Percentiles rank a stretch among this genome's conserved stretches.
Conservation (phyloP, 2,113 vertebrate genomes). For the Gasterosteus aculeatus region DNA sequence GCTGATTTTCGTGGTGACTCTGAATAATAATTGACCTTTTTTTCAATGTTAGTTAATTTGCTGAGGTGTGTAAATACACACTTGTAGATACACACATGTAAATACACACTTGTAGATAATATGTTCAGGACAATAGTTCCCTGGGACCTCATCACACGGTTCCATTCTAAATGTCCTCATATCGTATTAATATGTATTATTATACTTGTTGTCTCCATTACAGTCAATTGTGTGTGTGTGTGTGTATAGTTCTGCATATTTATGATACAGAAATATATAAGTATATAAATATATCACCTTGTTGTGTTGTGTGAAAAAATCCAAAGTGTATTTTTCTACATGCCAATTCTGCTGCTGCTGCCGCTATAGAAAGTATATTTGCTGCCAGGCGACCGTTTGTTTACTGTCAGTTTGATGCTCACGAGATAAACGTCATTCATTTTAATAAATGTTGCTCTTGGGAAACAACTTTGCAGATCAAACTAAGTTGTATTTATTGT, state of each 20-base stretch:
- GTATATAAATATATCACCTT: slow-evolving; percentile 69
- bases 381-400: slow-evolving; percentile 72
- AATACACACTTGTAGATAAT: not conserved
- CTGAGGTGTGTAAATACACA: not conserved
- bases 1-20: slow-evolving; percentile 49
- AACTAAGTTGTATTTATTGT: slow-evolving; percentile 9
- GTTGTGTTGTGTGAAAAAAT: slow-evolving; percentile 83
- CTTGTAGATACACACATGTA: not conserved
- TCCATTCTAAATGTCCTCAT: slow-evolving; percentile 42
- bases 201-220: slow-evolving; percentile 77
- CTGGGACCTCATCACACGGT: slow-evolving; percentile 6
- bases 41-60: slow-evolving; percentile 18
- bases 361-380: slow-evolving; percentile 83
- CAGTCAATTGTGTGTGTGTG: slow-evolving; percentile 77
- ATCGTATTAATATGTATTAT: slow-evolving; percentile 21
- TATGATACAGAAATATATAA: slow-evolving; percentile 86
- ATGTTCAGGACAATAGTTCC: not conserved
- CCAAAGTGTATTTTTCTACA: slow-evolving; percentile 97
- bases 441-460: slow-evolving; percentile 74
- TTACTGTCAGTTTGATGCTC: slow-evolving; percentile 71
- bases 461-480: slow-evolving; percentile 37
- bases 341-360: slow-evolving; percentile 92
- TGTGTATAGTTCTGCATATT: slow-evolving; percentile 85
- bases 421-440: slow-evolving; percentile 50
- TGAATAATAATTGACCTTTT: slow-evolving; percentile 7